Percentiles rank a stretch among this genome's conserved stretches.
Evolutionary conservation across 2,797 vertebrate species (phyloP).

Genomic region (Ceryle rudis): DNA sequence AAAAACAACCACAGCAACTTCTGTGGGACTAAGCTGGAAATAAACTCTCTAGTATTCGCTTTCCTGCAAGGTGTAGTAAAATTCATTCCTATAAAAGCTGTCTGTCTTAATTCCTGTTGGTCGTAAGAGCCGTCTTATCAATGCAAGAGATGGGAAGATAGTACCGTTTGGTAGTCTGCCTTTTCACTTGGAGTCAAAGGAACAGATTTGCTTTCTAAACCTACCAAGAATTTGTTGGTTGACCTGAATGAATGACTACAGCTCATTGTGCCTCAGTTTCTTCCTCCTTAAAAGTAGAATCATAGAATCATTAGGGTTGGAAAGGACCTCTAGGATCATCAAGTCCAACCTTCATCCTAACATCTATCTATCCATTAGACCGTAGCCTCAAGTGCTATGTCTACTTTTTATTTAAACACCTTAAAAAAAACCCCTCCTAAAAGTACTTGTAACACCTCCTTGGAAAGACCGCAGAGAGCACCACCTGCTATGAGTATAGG

Average conservation of each 20-base stretch:
- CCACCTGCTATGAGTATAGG: accelerated
- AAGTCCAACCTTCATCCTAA: too few relatives aligned
- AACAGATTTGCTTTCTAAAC: background rate
- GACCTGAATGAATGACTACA: background rate
- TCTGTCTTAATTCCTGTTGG: background rate
- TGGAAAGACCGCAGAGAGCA: background rate
- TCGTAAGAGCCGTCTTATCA: background rate
- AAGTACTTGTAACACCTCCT: background rate
- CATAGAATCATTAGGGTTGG: too few relatives aligned
- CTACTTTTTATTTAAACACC: too few relatives aligned
- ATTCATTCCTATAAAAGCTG: background rate
- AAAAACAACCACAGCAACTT: background rate
- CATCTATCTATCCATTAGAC: too few relatives aligned
- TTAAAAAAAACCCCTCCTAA: background rate
- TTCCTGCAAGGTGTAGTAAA: background rate
- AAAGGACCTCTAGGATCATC: too few relatives aligned
- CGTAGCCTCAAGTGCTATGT: too few relatives aligned
- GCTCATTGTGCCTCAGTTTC: background rate
- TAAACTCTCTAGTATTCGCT: background rate
- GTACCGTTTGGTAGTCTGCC: too few relatives aligned
- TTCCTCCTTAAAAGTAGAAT: background rate
- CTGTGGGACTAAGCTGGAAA: background rate
- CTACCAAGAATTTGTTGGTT: background rate
- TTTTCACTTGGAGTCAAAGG: background rate
- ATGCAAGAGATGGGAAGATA: too few relatives aligned